These are phyloP conservation scores for Tolypeutes matacus DNA, from an alignment of 2,797 vertebrate species.

Conservation along the genomic window DNA sequence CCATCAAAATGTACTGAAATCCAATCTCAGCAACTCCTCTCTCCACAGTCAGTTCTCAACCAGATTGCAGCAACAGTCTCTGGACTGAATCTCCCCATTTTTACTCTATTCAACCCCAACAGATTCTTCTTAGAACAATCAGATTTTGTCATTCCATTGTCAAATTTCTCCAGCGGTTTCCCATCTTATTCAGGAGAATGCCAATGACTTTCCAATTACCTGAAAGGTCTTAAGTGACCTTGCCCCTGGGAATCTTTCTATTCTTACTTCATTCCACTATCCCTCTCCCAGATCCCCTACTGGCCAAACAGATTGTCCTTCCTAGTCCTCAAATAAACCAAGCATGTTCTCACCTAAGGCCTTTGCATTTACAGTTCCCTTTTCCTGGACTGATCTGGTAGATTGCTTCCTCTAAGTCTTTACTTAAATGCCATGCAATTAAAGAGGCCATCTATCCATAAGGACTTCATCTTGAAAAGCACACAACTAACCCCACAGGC, in stretches of 20 bases:
- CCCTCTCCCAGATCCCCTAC: too few relatives aligned
- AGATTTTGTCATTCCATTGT: not conserved
- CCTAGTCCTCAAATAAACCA: not conserved
- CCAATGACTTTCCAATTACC: not conserved
- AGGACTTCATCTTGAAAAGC: slow-evolving; percentile 44
- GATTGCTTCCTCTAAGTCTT: too few relatives aligned
- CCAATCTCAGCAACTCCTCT: not conserved
- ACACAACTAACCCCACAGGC: not conserved
- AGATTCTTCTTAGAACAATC: not conserved
- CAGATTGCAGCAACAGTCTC: not conserved
- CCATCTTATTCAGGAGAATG: not conserved
- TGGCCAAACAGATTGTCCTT: not conserved
- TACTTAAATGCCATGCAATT: too few relatives aligned
- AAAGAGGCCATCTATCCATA: not conserved
- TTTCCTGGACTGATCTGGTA: not conserved
- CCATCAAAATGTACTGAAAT: not conserved
- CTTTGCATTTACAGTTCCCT: not conserved
- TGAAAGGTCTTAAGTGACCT: not conserved
- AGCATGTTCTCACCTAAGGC: not conserved
- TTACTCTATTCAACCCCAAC: not conserved
- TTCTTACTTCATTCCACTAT: not conserved
- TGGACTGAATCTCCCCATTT: not conserved
- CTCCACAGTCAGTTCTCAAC: not conserved
- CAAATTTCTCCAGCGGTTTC: not conserved
- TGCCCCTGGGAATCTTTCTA: not conserved